Evolutionary conservation across 2,888 invertebrate genomes (phyloP), one percentile per base, ranked within the genome.

Genomic region (Girardia tigrina): DNA sequence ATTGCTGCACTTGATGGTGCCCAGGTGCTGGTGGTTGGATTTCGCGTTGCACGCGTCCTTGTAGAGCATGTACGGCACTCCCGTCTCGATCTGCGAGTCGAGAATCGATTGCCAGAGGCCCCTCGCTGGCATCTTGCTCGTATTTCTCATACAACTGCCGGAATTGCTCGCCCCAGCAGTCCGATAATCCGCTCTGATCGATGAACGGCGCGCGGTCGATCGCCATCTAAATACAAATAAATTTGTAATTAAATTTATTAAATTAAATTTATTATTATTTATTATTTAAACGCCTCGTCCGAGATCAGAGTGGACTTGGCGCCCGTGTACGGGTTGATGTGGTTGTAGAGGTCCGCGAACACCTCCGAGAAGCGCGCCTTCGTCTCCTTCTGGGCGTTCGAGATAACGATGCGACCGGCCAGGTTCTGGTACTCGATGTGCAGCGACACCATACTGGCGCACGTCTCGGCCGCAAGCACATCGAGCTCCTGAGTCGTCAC

Each of bases 141-240:
- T 95, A 94, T 80, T 89, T 88, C 73, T 86, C 87, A 83, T 97
- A 98, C 0, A 98, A 86, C 71, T 88, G 84, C 79, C 94, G 92
- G 86, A 98, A 98, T 81, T 94, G 89, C 73, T 93, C 90, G 42
- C 98, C 98, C 91, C 92, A 98, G 79, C 89, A 89, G 79, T 97
- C 94, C 0, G 88, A 86, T 1, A 98, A 87, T 0, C 93, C 93
- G 82, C 91, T 89, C 0, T 98, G 97, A 82, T 97, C 98, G 95
- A 98, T 95, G 20, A 98, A 86, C 74, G 91, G 90, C 98, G n/a
- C n/a, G n/a, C n/a, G n/a, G n/a, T n/a, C n/a, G n/a, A n/a, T n/a
- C n/a, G n/a, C n/a, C n/a, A n/a, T n/a, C n/a, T 97, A 82, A 97
- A 97, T n/a, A 97, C 98, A 87, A 99, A 98, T 83, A 93, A 98